Conservation (phyloP, 2,888 invertebrate genomes). For the Acheta domesticus region DNA sequence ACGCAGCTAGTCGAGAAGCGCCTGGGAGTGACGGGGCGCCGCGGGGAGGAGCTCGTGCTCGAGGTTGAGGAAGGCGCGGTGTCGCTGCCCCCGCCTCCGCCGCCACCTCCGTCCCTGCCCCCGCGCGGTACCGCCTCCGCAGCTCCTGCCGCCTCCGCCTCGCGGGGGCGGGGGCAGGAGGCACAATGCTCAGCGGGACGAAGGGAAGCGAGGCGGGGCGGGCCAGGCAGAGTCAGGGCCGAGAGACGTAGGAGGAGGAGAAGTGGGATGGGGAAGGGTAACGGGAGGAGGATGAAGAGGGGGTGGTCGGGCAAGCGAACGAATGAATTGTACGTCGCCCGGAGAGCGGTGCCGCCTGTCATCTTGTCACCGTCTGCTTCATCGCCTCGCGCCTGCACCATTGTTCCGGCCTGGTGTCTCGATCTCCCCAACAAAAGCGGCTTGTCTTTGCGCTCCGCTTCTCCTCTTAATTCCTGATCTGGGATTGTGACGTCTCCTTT, state of each 20-base stretch:
- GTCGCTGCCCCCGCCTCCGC: no score
- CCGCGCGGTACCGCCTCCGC: no score
- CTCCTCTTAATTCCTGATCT: slow-evolving; percentile 1
- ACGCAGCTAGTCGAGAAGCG: no score
- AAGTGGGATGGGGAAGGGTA: background rate
- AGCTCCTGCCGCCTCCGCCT: no score
- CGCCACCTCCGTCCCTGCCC: no score
- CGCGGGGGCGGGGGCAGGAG: no score
- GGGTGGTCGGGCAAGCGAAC: background rate
- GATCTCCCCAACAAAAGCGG: slow-evolving; percentile 3
- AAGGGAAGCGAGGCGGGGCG: no score
- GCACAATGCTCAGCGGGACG: no score
- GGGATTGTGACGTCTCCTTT: slow-evolving; percentile 11
- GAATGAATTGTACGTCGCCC: background rate
- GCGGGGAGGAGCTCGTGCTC: no score
- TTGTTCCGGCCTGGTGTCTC: slow-evolving; percentile 1
- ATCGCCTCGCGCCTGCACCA: background rate
- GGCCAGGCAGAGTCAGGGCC: no score
- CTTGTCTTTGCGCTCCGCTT: background rate
- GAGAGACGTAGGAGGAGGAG: background rate
- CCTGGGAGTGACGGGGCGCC: no score
- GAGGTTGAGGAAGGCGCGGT: no score
- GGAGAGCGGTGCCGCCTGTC: background rate
- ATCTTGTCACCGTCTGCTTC: background rate
- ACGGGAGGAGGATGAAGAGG: background rate